Conservation (phyloP, 2,113 vertebrate species). For the Tor tambroides region DNA sequence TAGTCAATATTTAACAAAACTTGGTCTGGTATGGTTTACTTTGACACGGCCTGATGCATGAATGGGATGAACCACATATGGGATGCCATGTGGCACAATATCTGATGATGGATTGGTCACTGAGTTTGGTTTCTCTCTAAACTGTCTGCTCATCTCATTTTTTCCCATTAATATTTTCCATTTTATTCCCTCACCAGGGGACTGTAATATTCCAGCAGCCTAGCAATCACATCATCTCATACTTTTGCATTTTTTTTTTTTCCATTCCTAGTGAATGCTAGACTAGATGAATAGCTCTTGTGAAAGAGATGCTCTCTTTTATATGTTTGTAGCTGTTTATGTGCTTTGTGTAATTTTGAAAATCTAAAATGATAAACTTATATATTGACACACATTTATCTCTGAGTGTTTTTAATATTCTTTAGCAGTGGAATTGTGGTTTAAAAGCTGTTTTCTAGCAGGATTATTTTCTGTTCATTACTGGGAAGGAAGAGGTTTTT, state of each 20-base stretch:
- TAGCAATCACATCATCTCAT: conserved; percentile 19
- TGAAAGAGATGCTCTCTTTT: background rate
- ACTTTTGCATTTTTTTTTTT: background rate
- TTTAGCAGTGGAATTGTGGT: background rate
- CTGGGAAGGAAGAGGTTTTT: background rate
- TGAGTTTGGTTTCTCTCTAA: conserved; percentile 26
- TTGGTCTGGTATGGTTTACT: conserved; percentile 29
- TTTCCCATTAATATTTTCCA: conserved; percentile 11
- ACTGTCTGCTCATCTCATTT: background rate
- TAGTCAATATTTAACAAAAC: background rate
- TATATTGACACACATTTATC: background rate
- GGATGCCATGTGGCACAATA: conserved; percentile 37
- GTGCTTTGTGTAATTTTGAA: background rate
- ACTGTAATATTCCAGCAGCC: conserved; percentile 11
- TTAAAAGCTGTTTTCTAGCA: background rate
- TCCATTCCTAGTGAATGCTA: background rate
- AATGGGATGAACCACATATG: conserved; percentile 47
- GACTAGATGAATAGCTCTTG: background rate
- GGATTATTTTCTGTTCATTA: background rate
- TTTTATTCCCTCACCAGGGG: conserved; percentile 39
- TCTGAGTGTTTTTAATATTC: background rate
- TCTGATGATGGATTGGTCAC: conserved; percentile 49
- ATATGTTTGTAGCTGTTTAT: background rate
- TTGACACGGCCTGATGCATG: conserved; percentile 65
- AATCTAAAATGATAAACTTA: background rate